Percentiles rank a stretch among this genome's conserved stretches.
These are phyloP conservation scores for Junco hyemalis DNA, from an alignment of 2,113 vertebrate genomes.

Conservation along the genomic window DNA sequence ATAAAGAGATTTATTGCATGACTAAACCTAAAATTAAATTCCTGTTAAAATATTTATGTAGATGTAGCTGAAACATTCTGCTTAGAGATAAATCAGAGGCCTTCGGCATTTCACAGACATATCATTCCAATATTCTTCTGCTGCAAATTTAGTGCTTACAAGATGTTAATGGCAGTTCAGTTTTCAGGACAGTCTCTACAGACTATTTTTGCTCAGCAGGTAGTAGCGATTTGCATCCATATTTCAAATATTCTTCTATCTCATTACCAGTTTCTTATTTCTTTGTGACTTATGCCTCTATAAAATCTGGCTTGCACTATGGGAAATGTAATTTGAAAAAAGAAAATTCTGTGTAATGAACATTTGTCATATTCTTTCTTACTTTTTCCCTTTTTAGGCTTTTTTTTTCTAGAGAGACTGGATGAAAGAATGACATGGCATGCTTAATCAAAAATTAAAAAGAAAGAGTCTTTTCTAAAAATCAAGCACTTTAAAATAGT, in stretches of 20 bases:
- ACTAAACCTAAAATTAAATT: slow-evolving; percentile 77
- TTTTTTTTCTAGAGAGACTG: slow-evolving; percentile 16
- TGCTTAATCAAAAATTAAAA: neutral
- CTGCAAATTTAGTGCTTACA: slow-evolving; percentile 74
- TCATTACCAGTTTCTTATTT: slow-evolving; percentile 80
- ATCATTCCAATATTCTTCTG: slow-evolving; percentile 63
- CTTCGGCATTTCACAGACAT: slow-evolving; percentile 70
- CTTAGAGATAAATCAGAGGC: slow-evolving; percentile 72
- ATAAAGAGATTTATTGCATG: slow-evolving; percentile 62
- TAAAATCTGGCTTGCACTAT: slow-evolving; percentile 69
- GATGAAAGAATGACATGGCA: neutral
- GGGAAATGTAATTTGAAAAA: slow-evolving; percentile 72
- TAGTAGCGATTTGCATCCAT: slow-evolving; percentile 76
- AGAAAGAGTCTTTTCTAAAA: neutral
- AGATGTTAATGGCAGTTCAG: slow-evolving; percentile 69
- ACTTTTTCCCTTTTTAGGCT: neutral
- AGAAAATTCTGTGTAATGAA: slow-evolving; percentile 74
- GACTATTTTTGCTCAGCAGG: slow-evolving; percentile 75
- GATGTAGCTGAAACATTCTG: slow-evolving; percentile 70
- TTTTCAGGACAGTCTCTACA: slow-evolving; percentile 70
- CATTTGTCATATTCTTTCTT: slow-evolving; percentile 62
- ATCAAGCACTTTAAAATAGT: neutral
- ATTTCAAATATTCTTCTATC: slow-evolving; percentile 79
- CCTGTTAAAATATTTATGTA: slow-evolving; percentile 80
- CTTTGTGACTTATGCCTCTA: slow-evolving; percentile 77